A percentile compares a stretch with the other conserved stretches of the same genome.
Evolutionary conservation across 2,113 vertebrate species (phyloP).

Genomic region (Formicarius rufipectus): DNA sequence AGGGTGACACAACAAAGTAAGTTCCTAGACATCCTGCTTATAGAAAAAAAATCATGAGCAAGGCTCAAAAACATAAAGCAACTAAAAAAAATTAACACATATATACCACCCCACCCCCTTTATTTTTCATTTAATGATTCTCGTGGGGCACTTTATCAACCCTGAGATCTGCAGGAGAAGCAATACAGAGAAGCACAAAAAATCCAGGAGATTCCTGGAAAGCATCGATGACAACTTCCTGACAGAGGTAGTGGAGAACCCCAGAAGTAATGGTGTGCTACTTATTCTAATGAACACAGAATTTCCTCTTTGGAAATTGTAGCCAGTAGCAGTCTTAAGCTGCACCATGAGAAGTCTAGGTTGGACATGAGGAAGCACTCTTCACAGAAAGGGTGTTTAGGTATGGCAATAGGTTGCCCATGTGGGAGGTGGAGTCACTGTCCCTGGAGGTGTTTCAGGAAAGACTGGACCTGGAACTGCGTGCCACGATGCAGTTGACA

Average conservation of each 20-base stretch:
- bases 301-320: neutral
- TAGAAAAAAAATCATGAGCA: neutral
- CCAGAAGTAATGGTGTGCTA: neutral
- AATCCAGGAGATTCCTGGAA: neutral
- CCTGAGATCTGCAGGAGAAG: neutral
- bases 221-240: neutral
- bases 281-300: neutral
- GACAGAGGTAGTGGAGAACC: neutral
- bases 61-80: neutral
- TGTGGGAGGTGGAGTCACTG: neutral
- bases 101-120: fast-evolving
- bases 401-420: neutral
- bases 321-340: no score
- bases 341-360: neutral
- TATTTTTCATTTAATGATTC: neutral
- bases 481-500: neutral
- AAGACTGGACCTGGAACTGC: neutral
- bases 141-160: neutral
- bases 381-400: neutral
- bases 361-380: neutral
- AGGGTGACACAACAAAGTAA: neutral
- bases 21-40: neutral
- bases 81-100: neutral
- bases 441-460: neutral
- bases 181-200: neutral